Evolutionary conservation across 2,797 vertebrate genomes (phyloP).

Genomic region (Hapalemur alaotrensis): DNA sequence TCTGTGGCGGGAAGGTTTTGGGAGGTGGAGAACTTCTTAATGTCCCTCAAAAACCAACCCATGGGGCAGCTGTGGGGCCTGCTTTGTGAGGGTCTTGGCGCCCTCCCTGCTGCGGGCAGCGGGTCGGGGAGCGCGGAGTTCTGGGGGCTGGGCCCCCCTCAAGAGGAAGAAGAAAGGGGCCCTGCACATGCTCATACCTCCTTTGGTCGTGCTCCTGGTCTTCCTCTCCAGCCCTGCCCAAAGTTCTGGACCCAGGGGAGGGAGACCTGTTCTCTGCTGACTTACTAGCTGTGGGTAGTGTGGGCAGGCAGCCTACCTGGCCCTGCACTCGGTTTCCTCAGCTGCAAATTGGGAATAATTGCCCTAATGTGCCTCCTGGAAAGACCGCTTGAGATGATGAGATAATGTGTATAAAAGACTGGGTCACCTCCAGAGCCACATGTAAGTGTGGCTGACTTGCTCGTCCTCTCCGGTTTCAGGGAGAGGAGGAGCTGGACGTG

Average conservation of each 20-base stretch:
- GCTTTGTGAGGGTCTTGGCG: neutral
- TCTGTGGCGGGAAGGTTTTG: neutral
- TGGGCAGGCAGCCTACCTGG: neutral
- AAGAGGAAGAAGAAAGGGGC: neutral
- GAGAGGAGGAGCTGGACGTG: constrained; percentile 84
- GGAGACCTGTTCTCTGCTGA: neutral
- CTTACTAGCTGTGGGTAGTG: neutral
- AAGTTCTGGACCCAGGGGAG: neutral
- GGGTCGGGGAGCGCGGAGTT: neutral
- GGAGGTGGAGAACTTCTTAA: neutral
- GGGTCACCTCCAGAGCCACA: neutral
- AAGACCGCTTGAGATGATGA: neutral
- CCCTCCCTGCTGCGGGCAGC: neutral
- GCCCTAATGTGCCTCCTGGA: neutral
- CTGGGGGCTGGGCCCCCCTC: neutral
- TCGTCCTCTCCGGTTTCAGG: constrained; percentile 75
- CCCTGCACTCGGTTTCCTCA: neutral
- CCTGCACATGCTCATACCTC: neutral
- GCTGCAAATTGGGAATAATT: neutral
- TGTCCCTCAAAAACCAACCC: neutral
- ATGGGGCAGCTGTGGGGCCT: neutral
- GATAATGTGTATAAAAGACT: neutral
- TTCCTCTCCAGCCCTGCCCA: neutral
- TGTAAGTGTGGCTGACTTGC: neutral
- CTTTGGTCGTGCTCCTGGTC: neutral